Conservation (phyloP, 2,797 vertebrate species). For the Intellagama lesueurii region DNA sequence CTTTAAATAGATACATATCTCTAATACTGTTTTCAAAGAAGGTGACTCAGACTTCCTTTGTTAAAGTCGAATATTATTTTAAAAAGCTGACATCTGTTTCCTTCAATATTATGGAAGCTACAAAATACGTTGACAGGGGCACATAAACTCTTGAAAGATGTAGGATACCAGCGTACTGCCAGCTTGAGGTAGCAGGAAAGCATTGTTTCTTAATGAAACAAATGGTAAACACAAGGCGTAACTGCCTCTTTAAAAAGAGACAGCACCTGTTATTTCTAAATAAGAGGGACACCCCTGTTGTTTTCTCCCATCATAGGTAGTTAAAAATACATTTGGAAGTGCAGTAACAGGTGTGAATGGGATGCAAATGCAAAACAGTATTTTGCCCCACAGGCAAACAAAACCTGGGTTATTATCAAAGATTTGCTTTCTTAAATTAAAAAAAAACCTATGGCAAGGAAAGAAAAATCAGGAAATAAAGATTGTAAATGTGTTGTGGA, state of each 20-base stretch:
- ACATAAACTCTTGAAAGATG: conserved; percentile 4
- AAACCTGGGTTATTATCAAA: conserved; percentile 13
- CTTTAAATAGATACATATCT: conserved; percentile 7
- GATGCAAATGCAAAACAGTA: conserved; percentile 31
- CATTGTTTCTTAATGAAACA: conserved; percentile 31
- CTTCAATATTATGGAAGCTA: conserved; percentile 35
- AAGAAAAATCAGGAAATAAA: not conserved
- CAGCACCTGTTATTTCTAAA: conserved; percentile 31
- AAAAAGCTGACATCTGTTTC: conserved; percentile 25
- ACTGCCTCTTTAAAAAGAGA: not conserved
- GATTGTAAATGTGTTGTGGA: not conserved
- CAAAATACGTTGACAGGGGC: not conserved
- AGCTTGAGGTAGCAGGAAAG: conserved; percentile 13
- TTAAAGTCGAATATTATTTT: conserved; percentile 19
- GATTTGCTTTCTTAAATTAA: conserved; percentile 13
- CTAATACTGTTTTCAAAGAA: conserved; percentile 7
- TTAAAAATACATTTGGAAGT: conserved; percentile 37
- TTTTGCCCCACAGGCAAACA: conserved; percentile 19
- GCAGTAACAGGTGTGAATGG: conserved; percentile 35
- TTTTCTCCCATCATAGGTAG: conserved; percentile 16
- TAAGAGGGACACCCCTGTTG: conserved; percentile 29
- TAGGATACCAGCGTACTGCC: not conserved
- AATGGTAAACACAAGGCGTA: conserved; percentile 22
- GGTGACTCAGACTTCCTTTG: not conserved
- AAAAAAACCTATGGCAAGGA: not conserved